Conservation (phyloP, 2,888 invertebrate species). For the Argynnis bischoffii region DNA sequence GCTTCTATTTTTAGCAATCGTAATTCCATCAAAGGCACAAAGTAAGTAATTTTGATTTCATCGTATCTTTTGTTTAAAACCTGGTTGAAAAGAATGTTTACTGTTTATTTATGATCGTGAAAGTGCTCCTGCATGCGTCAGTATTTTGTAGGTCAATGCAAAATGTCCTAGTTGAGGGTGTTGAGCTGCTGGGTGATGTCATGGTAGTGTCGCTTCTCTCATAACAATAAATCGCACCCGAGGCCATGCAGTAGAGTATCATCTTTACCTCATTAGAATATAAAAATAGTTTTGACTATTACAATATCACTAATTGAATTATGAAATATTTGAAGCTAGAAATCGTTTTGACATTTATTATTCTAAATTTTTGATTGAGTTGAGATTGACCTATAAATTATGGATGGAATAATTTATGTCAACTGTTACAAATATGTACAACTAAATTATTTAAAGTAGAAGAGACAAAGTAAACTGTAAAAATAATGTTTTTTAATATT, state of each 20-base stretch:
- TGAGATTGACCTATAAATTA: too few species aligned
- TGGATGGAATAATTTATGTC: too few species aligned
- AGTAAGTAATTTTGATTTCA: slow-evolving; percentile 54
- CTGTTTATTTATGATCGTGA: slow-evolving; percentile 19
- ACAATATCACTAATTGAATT: background rate
- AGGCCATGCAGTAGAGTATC: slow-evolving; percentile 13
- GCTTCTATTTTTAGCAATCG: slow-evolving; percentile 65
- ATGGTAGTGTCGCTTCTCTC: slow-evolving; percentile 49
- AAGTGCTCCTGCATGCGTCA: slow-evolving; percentile 35
- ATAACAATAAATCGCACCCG: slow-evolving; percentile 23
- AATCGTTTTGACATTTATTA: too few species aligned
- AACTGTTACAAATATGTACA: too few species aligned
- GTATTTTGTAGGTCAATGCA: slow-evolving; percentile 37
- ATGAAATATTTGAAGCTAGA: background rate
- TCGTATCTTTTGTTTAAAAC: slow-evolving; percentile 20
- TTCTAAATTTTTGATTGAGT: too few species aligned
- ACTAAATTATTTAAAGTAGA: too few species aligned
- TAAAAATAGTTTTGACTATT: background rate
- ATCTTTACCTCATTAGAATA: slow-evolving; percentile 9
- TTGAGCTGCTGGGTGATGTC: slow-evolving; percentile 49
- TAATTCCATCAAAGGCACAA: slow-evolving; percentile 60
- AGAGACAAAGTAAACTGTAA: too few species aligned
- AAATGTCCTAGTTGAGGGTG: slow-evolving; percentile 31
- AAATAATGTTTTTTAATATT: too few species aligned
- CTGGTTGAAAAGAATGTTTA: slow-evolving; percentile 16